Percentiles rank a stretch among this genome's conserved stretches.
phyloP scores from a whole-genome alignment of 2,113 vertebrate genomes.

The Ondatra zibethicus region DNA sequence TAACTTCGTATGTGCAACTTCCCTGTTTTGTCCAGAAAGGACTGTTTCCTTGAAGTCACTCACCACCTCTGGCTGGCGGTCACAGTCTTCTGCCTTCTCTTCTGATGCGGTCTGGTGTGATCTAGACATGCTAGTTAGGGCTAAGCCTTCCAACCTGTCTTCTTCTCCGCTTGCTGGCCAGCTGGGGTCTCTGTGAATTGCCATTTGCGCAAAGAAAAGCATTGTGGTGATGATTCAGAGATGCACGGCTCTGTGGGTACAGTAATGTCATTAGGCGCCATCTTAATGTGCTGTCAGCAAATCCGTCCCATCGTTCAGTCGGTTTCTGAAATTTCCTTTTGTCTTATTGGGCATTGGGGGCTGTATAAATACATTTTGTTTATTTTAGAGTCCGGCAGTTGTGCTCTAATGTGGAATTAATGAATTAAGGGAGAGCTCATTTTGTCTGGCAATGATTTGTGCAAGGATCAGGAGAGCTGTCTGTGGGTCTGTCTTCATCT shows the following conservation, averaged over 20 bases:
- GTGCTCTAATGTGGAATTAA: neutral
- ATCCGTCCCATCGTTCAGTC: neutral
- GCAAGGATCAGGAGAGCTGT: neutral
- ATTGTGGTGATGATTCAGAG: neutral
- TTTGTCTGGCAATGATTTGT: neutral
- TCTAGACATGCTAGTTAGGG: neutral
- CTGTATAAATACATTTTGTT: neutral
- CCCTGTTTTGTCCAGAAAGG: neutral
- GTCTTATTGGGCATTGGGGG: neutral
- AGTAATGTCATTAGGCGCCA: neutral
- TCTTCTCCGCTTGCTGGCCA: neutral
- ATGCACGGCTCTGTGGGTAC: neutral
- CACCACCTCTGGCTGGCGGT: neutral
- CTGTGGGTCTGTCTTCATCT: neutral
- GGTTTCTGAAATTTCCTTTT: neutral
- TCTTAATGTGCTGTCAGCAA: neutral
- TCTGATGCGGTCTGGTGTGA: neutral
- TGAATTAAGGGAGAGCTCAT: neutral
- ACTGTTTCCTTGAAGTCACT: neutral
- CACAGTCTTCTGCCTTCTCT: neutral
- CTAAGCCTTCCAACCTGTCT: too few relatives aligned
- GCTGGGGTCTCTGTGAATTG: neutral
- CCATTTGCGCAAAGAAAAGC: neutral
- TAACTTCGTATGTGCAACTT: neutral
- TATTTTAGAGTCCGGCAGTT: neutral